phyloP scores from a whole-genome alignment of 64 coral and sea anemone species.

The Orbicella faveolata region DNA sequence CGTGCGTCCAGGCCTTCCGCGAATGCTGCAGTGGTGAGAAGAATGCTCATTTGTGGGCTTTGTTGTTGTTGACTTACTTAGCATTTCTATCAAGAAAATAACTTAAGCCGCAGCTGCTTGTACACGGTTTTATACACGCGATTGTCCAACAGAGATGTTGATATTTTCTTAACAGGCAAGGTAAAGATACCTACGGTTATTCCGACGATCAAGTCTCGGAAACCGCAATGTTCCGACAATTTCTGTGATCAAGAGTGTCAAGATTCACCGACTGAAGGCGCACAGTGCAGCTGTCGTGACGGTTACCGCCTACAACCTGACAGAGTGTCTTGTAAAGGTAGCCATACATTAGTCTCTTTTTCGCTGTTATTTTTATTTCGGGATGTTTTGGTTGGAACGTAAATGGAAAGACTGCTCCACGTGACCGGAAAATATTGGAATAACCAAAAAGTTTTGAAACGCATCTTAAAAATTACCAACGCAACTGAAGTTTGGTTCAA shows the following conservation, averaged over 20 bases:
- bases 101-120: too few species aligned
- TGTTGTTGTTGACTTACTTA: too few species aligned
- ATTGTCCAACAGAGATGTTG: not conserved
- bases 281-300: conserved; percentile 35
- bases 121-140: too few species aligned
- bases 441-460: too few species aligned
- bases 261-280: not conserved
- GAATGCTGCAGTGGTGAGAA: conserved; percentile 58
- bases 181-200: not conserved
- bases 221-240: conserved; percentile 20
- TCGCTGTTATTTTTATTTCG: too few species aligned
- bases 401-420: too few species aligned
- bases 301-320: conserved; percentile 23
- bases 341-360: not conserved
- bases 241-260: conserved; percentile 49
- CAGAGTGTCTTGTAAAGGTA: conserved; percentile 41
- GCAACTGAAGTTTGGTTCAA: too few species aligned
- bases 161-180: not conserved
- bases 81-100: too few species aligned
- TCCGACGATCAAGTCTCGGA: not conserved
- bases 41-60: not conserved
- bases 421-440: too few species aligned
- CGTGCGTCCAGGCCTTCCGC: conserved; percentile 4
- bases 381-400: too few species aligned
- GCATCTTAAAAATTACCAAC: too few species aligned